Conservation (phyloP, 2,113 vertebrate genomes). For the Pithys albifrons region DNA sequence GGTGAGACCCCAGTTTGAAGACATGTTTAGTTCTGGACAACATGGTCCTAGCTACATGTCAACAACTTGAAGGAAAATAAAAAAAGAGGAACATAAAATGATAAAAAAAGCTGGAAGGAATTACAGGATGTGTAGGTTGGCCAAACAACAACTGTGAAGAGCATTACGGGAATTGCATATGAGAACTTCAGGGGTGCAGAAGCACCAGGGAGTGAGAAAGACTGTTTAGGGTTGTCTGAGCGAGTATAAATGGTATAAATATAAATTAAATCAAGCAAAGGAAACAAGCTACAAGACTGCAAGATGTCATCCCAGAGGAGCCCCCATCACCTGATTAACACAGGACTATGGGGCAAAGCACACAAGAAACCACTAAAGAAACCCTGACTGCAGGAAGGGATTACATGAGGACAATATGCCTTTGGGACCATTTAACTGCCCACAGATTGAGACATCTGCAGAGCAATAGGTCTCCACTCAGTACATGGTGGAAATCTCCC, state of each 20-base stretch:
- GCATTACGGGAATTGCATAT: neutral
- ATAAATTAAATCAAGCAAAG: conserved; percentile 40
- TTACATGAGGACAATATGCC: neutral
- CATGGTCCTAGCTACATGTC: conserved; percentile 1
- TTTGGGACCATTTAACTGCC: neutral
- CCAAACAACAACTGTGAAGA: conserved; percentile 48
- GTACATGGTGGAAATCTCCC: neutral
- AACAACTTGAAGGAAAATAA: conserved; percentile 48
- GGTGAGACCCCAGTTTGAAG: conserved; percentile 24
- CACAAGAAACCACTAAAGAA: neutral
- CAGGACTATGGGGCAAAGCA: neutral
- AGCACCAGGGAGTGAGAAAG: neutral
- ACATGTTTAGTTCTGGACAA: conserved; percentile 57
- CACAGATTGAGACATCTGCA: neutral
- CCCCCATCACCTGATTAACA: neutral
- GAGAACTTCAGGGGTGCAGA: conserved; percentile 31
- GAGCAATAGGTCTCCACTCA: neutral
- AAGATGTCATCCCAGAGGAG: neutral
- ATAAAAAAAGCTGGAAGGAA: conserved; percentile 57
- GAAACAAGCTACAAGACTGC: conserved; percentile 1
- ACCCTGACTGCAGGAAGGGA: neutral
- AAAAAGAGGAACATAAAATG: conserved; percentile 22
- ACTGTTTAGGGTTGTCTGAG: conserved; percentile 2
- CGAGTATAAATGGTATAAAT: neutral
- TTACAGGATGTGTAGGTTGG: conserved; percentile 40